phyloP scores from a whole-genome alignment of 2,113 vertebrate species.

The Chloropsis hardwickii region DNA sequence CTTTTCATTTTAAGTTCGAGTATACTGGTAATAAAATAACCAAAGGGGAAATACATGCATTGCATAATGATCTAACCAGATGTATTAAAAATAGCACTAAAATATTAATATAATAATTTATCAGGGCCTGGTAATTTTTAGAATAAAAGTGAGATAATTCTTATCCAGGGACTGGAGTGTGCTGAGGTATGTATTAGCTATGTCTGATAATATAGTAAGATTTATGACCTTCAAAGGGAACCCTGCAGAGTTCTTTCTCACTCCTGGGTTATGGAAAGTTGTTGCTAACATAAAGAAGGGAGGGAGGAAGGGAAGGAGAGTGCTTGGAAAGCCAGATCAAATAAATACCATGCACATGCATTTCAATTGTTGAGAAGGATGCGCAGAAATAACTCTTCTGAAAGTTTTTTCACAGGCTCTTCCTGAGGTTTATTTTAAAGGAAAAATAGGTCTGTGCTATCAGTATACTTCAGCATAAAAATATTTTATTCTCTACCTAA shows the following conservation, averaged over 20 bases:
- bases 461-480: not conserved
- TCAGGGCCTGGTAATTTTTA: not conserved
- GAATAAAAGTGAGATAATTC: not conserved
- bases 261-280: not conserved
- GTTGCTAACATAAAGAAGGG: not conserved
- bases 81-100: constrained; percentile 2
- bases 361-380: not conserved
- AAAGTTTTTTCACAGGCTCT: not conserved
- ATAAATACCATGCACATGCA: not conserved
- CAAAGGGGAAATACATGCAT: not conserved
- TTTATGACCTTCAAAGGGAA: not conserved
- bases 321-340: not conserved
- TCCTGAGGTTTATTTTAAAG: not conserved
- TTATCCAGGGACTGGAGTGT: not conserved
- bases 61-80: not conserved
- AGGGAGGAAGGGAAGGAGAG: not conserved
- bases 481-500: not conserved
- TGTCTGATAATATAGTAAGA: not conserved
- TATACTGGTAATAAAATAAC: constrained; percentile 21
- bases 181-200: not conserved
- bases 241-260: not conserved
- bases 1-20: not conserved
- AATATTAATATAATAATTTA: not conserved
- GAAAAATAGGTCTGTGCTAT: not conserved
- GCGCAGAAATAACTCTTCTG: not conserved